Evolutionary conservation across 2,888 invertebrate genomes (phyloP).

Genomic region (Xestobium rufovillosum): DNA sequence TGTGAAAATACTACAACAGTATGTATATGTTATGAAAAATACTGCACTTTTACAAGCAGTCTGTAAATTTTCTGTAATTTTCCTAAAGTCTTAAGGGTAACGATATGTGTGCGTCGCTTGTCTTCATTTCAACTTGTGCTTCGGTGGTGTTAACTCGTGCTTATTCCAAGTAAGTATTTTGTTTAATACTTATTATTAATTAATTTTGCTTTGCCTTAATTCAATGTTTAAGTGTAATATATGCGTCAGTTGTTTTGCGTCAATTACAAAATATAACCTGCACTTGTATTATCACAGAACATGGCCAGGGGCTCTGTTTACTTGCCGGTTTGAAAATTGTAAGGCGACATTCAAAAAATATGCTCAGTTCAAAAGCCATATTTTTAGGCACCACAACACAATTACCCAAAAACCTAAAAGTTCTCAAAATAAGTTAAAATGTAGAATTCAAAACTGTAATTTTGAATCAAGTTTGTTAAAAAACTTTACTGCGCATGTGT

Average conservation of each 20-base stretch:
- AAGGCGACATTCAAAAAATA: neutral
- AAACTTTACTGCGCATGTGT: neutral
- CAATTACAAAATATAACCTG: neutral
- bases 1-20: no score
- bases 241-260: neutral
- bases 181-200: no score
- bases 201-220: no score
- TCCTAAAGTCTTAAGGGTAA: no score
- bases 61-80: no score
- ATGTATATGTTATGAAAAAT: no score
- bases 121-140: no score
- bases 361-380: neutral
- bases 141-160: no score
- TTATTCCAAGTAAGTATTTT: constrained; percentile 1
- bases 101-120: no score
- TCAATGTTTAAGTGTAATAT: neutral
- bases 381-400: neutral
- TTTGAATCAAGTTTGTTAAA: neutral
- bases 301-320: neutral
- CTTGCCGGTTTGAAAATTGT: neutral
- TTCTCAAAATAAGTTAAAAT: no score
- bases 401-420: neutral
- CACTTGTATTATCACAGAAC: neutral
- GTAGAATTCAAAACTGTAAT: neutral
- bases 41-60: no score